Evolutionary conservation across 2,113 vertebrate species (phyloP).

Genomic region (Zeus faber): DNA sequence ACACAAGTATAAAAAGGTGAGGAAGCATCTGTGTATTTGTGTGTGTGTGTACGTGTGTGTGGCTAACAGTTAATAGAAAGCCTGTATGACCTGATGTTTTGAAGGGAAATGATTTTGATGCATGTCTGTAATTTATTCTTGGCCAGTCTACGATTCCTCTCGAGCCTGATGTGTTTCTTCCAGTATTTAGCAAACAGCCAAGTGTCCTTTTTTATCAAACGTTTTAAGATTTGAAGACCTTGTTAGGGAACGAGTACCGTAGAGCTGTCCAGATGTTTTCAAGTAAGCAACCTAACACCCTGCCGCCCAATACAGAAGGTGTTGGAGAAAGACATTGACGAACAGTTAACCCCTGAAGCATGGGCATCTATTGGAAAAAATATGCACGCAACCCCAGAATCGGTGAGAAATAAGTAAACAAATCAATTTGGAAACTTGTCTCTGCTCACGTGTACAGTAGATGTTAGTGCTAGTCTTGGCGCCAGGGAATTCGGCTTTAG

Average conservation of each 20-base stretch:
- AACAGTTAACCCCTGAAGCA: constrained; percentile 78
- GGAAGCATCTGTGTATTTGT: constrained; percentile 25
- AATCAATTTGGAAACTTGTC: constrained; percentile 74
- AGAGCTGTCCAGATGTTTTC: constrained; percentile 65
- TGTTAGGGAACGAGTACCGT: constrained; percentile 59
- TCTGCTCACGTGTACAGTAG: constrained; percentile 70
- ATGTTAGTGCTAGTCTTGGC: constrained; percentile 56
- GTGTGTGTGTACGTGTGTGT: not conserved
- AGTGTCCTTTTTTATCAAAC: constrained; percentile 45
- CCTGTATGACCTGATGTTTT: constrained; percentile 5
- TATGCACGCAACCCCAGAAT: constrained; percentile 76
- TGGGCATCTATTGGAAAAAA: constrained; percentile 78
- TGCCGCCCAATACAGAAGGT: constrained; percentile 78
- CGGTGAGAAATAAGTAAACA: constrained; percentile 76
- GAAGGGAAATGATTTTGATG: constrained; percentile 30
- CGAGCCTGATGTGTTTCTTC: constrained; percentile 42
- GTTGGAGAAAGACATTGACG: constrained; percentile 77
- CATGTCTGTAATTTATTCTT: constrained; percentile 55
- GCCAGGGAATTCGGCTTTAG: constrained; percentile 61
- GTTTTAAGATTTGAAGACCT: constrained; percentile 46
- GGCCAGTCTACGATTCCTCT: constrained; percentile 63
- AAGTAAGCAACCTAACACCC: constrained; percentile 73
- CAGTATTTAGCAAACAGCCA: too few species aligned
- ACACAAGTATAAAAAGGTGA: constrained; percentile 99
- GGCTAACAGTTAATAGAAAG: not conserved